Conservation (phyloP, 2,113 vertebrate genomes). For the Leptocoma aspasia region DNA sequence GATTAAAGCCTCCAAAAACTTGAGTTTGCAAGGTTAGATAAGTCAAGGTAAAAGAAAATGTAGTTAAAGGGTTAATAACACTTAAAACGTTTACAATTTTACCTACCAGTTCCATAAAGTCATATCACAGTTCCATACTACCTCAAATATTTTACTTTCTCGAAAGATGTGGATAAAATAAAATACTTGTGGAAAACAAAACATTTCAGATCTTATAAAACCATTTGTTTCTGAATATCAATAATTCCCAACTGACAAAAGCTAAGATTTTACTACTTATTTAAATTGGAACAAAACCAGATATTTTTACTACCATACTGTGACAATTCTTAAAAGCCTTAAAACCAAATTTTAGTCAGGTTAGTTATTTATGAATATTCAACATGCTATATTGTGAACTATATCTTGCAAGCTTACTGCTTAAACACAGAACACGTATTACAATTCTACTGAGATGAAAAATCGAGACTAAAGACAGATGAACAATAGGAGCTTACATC, state of each 20-base stretch:
- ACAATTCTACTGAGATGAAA: background rate
- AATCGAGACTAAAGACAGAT: background rate
- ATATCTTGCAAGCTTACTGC: background rate
- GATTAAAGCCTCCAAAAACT: background rate
- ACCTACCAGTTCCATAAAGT: background rate
- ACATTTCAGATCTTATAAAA: background rate
- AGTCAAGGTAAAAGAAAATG: background rate
- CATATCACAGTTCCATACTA: background rate
- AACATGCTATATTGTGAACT: background rate
- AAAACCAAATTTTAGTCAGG: background rate
- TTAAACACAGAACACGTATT: background rate
- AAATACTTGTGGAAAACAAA: background rate
- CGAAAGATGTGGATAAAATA: background rate
- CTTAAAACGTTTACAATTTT: background rate
- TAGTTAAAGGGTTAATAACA: background rate
- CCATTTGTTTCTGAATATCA: background rate
- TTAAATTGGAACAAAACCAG: background rate
- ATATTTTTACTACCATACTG: background rate
- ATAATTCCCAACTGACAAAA: background rate
- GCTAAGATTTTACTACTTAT: background rate
- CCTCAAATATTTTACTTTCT: background rate
- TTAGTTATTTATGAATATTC: background rate
- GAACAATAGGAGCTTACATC: background rate
- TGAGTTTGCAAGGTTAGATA: background rate
- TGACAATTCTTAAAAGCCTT: background rate